These are phyloP conservation scores for Shargacucullia verbasci DNA, from an alignment of 2,888 invertebrate genomes.

Conservation along the genomic window DNA sequence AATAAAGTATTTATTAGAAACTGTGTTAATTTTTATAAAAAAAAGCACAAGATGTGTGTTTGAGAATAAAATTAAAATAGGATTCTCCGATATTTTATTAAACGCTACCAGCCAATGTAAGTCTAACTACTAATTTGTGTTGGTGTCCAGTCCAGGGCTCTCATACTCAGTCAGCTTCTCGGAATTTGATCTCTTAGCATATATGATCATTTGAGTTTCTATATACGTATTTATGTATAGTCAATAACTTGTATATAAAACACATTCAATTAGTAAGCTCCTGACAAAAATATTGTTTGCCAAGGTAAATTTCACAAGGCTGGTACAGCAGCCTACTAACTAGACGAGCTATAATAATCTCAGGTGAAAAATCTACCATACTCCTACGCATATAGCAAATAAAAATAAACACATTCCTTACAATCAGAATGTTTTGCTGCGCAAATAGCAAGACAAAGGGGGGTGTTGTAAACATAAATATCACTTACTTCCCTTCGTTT, in stretches of 20 bases:
- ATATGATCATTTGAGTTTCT: too few relatives aligned
- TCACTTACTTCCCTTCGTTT: constrained; percentile 76
- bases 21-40: too few relatives aligned
- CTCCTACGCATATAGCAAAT: background rate
- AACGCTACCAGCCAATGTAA: too few relatives aligned
- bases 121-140: too few relatives aligned
- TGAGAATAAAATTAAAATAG: too few relatives aligned
- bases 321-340: background rate
- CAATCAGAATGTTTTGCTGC: constrained; percentile 32
- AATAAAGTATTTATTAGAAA: too few relatives aligned
- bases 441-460: constrained; percentile 51
- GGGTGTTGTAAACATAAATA: constrained; percentile 18
- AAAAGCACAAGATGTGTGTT: too few relatives aligned
- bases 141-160: too few relatives aligned
- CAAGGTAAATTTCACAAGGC: background rate
- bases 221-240: background rate
- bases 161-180: too few relatives aligned
- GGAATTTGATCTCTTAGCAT: too few relatives aligned
- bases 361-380: background rate
- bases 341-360: background rate
- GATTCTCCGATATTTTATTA: too few relatives aligned
- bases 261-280: background rate
- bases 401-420: constrained; percentile 5
- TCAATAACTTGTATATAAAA: background rate
- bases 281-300: background rate